These are phyloP conservation scores for Clarias gariepinus DNA, from an alignment of 2,113 vertebrate genomes.

Conservation along the genomic window DNA sequence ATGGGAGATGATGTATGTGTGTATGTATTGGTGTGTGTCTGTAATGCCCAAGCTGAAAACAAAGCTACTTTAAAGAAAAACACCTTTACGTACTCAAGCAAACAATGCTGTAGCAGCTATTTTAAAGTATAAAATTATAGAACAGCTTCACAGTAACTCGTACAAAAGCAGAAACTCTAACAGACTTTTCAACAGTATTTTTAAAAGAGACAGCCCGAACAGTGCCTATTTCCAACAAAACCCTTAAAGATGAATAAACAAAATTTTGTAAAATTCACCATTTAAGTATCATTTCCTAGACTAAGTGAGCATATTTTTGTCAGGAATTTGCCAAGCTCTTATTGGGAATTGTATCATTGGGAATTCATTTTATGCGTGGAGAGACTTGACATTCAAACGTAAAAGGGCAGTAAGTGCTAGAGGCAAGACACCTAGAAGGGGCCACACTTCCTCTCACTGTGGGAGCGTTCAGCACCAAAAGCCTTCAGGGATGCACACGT, in stretches of 20 bases:
- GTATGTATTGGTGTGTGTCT: no score
- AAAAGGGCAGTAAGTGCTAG: slow-evolving; percentile 58
- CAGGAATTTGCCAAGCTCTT: slow-evolving; percentile 52
- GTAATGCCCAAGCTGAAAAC: background rate
- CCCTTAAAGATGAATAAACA: no score
- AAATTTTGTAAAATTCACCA: slow-evolving; percentile 14
- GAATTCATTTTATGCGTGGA: slow-evolving; percentile 62
- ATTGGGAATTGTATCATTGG: slow-evolving; percentile 53
- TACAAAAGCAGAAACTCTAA: background rate
- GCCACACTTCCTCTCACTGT: slow-evolving; percentile 38
- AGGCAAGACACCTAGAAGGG: slow-evolving; percentile 51
- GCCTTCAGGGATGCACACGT: slow-evolving; percentile 18
- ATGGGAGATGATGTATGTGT: no score
- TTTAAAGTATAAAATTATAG: background rate
- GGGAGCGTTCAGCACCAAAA: slow-evolving; percentile 32
- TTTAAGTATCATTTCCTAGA: slow-evolving; percentile 38
- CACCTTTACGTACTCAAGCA: background rate
- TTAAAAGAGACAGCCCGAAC: background rate
- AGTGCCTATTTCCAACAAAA: background rate
- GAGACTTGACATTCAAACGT: slow-evolving; percentile 61
- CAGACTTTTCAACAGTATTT: background rate
- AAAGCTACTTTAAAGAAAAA: background rate
- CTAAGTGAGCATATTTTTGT: slow-evolving; percentile 43
- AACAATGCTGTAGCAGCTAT: background rate
- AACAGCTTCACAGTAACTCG: background rate